A percentile compares a stretch with the other conserved stretches of the same genome.
These are phyloP conservation scores for Leptonema lineaticorne DNA, from an alignment of 1,140 invertebrate species.

Conservation along the genomic window DNA sequence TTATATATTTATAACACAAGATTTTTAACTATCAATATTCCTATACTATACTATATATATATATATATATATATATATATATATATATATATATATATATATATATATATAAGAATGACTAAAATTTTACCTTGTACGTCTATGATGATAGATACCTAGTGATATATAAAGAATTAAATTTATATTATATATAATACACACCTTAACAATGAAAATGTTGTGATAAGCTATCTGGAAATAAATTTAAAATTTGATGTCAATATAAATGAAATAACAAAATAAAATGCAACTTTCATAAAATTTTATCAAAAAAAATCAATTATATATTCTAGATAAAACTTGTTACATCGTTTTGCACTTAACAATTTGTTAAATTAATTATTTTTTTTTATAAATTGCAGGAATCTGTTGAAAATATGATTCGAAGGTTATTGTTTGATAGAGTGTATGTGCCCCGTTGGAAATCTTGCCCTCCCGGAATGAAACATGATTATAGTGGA, in stretches of 20 bases:
- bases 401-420: background rate
- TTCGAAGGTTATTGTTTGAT: background rate
- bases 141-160: background rate
- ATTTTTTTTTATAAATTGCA: background rate
- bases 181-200: no score
- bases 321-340: background rate
- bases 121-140: background rate
- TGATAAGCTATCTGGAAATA: background rate
- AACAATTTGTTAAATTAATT: background rate
- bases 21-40: background rate
- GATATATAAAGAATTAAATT: no score
- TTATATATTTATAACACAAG: background rate
- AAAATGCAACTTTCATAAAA: background rate
- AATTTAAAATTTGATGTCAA: background rate
- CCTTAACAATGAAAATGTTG: background rate
- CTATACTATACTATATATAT: background rate
- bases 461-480: background rate
- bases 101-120: background rate
- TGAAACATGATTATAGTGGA: background rate
- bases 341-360: background rate
- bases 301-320: background rate
- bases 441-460: background rate
- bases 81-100: background rate
- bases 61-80: background rate
- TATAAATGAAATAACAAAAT: background rate